phyloP scores from a whole-genome alignment of 2,888 invertebrate species.

The Rhodophaea formosa region DNA sequence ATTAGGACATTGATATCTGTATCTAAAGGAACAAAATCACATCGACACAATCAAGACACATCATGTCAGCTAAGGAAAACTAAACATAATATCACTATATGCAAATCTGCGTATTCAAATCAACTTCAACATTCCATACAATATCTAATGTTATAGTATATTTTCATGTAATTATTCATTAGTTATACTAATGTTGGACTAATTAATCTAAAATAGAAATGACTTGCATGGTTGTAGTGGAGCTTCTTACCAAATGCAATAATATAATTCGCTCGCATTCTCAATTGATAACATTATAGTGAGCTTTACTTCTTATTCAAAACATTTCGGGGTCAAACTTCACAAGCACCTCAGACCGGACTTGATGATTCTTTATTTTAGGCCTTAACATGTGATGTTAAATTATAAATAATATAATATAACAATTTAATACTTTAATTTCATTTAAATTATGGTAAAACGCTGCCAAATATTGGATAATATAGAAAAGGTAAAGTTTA shows the following conservation, averaged over 20 bases:
- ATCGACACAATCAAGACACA: slow-evolving; percentile 50
- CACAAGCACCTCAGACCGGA: slow-evolving; percentile 24
- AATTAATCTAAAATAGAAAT: slow-evolving; percentile 49
- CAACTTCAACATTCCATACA: slow-evolving; percentile 61
- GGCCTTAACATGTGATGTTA: slow-evolving; percentile 35
- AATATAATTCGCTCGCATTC: slow-evolving; percentile 31
- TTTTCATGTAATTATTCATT: slow-evolving; percentile 55
- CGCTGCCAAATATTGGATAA: slow-evolving; percentile 8
- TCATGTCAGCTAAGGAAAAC: slow-evolving; percentile 55
- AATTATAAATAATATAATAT: slow-evolving; percentile 21
- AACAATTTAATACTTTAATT: slow-evolving; percentile 16
- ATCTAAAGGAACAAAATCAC: slow-evolving; percentile 72
- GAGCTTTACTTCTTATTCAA: slow-evolving; percentile 17
- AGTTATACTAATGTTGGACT: slow-evolving; percentile 63
- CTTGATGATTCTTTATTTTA: slow-evolving; percentile 28
- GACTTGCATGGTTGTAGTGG: slow-evolving; percentile 43
- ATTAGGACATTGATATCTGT: slow-evolving; percentile 31
- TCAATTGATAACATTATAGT: slow-evolving; percentile 21
- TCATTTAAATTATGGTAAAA: slow-evolving; percentile 8
- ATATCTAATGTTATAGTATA: slow-evolving; percentile 45
- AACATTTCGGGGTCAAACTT: slow-evolving; percentile 25
- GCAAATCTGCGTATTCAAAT: slow-evolving; percentile 55
- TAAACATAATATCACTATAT: slow-evolving; percentile 72
- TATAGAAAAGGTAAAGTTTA: background rate
- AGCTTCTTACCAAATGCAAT: slow-evolving; percentile 53